phyloP scores from a whole-genome alignment of 2,888 invertebrate genomes.

The Philaethria dido region DNA sequence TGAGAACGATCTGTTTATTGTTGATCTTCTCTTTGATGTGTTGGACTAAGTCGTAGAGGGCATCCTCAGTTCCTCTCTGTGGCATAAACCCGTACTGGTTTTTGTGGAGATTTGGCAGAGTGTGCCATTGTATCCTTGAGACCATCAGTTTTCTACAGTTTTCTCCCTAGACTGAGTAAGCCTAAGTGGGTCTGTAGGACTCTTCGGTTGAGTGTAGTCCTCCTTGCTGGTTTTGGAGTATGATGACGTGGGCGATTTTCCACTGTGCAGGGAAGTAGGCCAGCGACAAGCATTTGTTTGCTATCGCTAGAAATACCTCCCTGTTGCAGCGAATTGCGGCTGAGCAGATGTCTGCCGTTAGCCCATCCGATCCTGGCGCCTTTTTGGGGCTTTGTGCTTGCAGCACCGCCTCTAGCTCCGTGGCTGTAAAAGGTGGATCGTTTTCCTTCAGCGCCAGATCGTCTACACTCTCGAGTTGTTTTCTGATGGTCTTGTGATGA shows the following conservation, averaged over 20 bases:
- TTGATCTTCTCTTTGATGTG: conserved; percentile 17
- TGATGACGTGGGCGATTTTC: conserved; percentile 24
- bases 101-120: too few relatives aligned
- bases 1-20: too few relatives aligned
- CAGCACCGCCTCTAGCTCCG: conserved; percentile 15
- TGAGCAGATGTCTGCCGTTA: conserved; percentile 39
- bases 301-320: not conserved
- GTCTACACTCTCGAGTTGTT: not conserved
- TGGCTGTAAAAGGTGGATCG: conserved; percentile 1
- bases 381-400: conserved; percentile 38
- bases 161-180: conserved; percentile 11
- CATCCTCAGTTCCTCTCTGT: conserved; percentile 42
- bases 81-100: conserved; percentile 45
- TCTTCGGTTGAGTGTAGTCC: conserved; percentile 34
- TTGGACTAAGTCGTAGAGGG: conserved; percentile 39
- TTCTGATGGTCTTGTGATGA: not conserved
- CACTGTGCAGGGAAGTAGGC: conserved; percentile 34
- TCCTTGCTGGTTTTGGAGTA: not conserved
- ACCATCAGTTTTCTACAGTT: conserved; percentile 23
- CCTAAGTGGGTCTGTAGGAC: conserved; percentile 39
- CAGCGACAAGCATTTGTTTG: conserved; percentile 32
- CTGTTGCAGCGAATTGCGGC: not conserved
- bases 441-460: not conserved
- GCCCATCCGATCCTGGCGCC: conserved; percentile 33
- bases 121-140: conserved; percentile 28